phyloP scores from a whole-genome alignment of 2,797 vertebrate genomes.

The Manis javanica region DNA sequence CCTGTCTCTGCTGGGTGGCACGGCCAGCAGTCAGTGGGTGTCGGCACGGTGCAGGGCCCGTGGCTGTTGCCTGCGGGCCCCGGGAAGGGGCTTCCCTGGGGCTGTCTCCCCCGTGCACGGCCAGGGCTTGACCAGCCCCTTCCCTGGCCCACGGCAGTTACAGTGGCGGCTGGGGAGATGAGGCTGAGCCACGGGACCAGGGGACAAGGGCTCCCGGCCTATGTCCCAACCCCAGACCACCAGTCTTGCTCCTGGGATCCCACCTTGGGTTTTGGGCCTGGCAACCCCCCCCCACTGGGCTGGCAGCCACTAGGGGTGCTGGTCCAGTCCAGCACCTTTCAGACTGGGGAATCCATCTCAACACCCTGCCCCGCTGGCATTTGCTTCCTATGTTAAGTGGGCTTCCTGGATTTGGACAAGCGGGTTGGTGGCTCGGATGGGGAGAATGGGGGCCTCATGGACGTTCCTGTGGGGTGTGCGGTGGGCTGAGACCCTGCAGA shows the following conservation, averaged over 20 bases:
- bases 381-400: constrained; percentile 19
- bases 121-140: not conserved
- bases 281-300: not conserved
- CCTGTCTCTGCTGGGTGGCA: constrained; percentile 77
- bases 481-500: not conserved
- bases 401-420: constrained; percentile 34
- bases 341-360: not conserved
- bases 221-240: not conserved
- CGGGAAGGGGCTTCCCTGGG: constrained; percentile 53
- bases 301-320: not conserved
- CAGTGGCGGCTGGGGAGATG: not conserved
- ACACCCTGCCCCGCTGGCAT: not conserved
- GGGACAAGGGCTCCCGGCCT: not conserved
- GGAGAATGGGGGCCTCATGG: not conserved
- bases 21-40: constrained; percentile 76
- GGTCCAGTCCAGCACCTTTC: constrained; percentile 6
- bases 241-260: not conserved
- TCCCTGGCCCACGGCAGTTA: not conserved
- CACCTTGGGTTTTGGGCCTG: not conserved
- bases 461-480: not conserved
- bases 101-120: not conserved
- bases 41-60: constrained; percentile 65
- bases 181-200: not conserved
- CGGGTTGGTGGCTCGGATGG: not conserved
- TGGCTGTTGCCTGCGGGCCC: constrained; percentile 36